Evolutionary conservation across 1,140 invertebrate genomes (phyloP).

Genomic region (Pseudomyrmex flavicornis): DNA sequence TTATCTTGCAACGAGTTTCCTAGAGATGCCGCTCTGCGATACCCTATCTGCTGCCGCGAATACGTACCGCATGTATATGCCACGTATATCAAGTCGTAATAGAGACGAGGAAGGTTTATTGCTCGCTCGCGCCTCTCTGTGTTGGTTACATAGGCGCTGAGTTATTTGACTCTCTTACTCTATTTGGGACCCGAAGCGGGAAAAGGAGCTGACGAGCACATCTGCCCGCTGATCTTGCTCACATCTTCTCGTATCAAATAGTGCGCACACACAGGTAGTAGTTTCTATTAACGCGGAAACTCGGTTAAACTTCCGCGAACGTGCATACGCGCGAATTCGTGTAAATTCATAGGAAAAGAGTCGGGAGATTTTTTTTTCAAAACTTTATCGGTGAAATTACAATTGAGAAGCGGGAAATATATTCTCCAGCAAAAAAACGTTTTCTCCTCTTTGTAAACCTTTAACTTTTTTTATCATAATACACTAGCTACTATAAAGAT

Average conservation of each 20-base stretch:
- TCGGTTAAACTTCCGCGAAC: constrained; percentile 36
- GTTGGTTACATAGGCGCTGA: constrained; percentile 33
- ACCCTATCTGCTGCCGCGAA: constrained; percentile 46
- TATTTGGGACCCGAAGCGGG: constrained; percentile 25
- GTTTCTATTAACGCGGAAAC: constrained; percentile 34
- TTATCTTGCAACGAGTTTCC: constrained; percentile 38
- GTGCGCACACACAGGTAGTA: constrained; percentile 21
- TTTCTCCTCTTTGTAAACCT: neutral
- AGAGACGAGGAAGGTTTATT: constrained; percentile 56
- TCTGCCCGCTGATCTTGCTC: constrained; percentile 45
- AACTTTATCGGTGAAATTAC: constrained; percentile 1
- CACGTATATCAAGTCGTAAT: constrained; percentile 49
- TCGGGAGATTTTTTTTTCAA: constrained; percentile 9
- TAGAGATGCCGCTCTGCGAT: constrained; percentile 46
- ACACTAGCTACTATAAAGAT: neutral
- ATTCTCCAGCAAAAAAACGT: neutral
- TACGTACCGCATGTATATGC: constrained; percentile 23
- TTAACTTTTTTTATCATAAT: too few relatives aligned
- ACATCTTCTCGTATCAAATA: constrained; percentile 10
- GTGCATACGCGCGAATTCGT: neutral
- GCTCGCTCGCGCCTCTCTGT: neutral
- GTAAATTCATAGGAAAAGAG: neutral
- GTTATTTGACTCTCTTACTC: constrained; percentile 43
- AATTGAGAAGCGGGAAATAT: constrained; percentile 2
- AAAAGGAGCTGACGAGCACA: constrained; percentile 38